These are phyloP conservation scores for Myotis myotis DNA, from an alignment of 2,797 vertebrate species.

Conservation along the genomic window DNA sequence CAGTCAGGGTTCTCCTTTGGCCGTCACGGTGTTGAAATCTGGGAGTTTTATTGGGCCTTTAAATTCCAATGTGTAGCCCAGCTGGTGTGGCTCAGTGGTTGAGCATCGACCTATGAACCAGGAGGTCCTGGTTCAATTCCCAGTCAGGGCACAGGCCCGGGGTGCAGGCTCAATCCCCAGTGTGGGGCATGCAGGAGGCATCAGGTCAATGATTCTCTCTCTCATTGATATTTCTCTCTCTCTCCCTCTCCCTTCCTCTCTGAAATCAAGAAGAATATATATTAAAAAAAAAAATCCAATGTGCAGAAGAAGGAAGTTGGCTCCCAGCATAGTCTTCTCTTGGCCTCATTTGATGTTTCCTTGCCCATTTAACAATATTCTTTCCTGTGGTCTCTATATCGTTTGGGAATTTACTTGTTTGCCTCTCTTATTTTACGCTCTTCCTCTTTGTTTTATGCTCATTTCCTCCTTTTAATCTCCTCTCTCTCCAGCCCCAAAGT, in stretches of 20 bases:
- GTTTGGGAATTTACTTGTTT: not conserved
- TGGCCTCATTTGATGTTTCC: not conserved
- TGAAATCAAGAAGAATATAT: no score
- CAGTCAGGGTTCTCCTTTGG: not conserved
- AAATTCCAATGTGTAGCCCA: not conserved
- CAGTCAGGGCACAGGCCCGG: no score
- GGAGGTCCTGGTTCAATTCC: no score
- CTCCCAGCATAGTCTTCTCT: not conserved
- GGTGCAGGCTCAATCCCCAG: no score
- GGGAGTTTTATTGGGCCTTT: not conserved
- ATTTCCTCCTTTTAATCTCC: not conserved
- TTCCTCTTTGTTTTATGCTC: not conserved
- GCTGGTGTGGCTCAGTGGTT: no score
- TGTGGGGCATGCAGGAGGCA: no score
- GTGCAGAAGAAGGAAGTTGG: not conserved
- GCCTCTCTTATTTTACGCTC: not conserved
- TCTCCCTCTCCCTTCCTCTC: no score
- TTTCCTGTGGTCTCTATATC: not conserved
- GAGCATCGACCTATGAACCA: no score
- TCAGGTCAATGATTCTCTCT: no score
- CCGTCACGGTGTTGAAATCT: not conserved
- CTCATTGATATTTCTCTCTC: no score
- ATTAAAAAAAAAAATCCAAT: no score
- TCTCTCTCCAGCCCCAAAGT: not conserved
- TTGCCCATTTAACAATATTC: not conserved